phyloP scores from a whole-genome alignment of 2,797 vertebrate genomes.

The Ctenopoma kingsleyae region DNA sequence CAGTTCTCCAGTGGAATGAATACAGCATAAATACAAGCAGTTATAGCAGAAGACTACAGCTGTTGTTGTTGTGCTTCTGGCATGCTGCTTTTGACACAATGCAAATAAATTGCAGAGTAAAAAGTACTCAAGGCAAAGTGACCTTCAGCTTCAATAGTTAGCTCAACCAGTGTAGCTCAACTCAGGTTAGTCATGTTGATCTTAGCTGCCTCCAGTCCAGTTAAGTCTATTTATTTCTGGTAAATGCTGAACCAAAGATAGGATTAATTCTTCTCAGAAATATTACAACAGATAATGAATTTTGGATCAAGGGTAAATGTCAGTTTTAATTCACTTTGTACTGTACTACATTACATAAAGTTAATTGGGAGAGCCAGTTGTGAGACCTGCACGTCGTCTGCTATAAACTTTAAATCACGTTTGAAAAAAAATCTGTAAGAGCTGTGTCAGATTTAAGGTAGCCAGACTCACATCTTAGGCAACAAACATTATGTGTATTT shows the following conservation, averaged over 20 bases:
- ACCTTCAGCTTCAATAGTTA: conserved; percentile 1
- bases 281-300: conserved; percentile 1
- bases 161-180: neutral
- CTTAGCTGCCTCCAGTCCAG: neutral
- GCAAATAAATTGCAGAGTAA: conserved; percentile 11
- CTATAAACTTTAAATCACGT: neutral
- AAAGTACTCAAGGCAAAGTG: conserved; percentile 19
- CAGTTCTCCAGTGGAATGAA: neutral
- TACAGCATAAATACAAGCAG: neutral
- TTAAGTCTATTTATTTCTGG: neutral
- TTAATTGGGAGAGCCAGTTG: neutral
- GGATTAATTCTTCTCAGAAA: neutral
- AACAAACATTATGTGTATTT: neutral
- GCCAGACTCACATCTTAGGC: neutral
- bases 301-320: neutral
- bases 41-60: neutral
- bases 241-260: neutral
- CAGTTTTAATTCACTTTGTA: conserved; percentile 3
- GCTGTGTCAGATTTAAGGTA: no score
- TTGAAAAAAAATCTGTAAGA: neutral
- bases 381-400: neutral
- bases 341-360: neutral
- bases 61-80: neutral
- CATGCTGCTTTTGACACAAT: neutral
- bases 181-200: neutral